Evolutionary conservation across 2,113 vertebrate genomes (phyloP), one percentile per base, ranked within the genome.

Genomic region (Herpailurus yagouaroundi): DNA sequence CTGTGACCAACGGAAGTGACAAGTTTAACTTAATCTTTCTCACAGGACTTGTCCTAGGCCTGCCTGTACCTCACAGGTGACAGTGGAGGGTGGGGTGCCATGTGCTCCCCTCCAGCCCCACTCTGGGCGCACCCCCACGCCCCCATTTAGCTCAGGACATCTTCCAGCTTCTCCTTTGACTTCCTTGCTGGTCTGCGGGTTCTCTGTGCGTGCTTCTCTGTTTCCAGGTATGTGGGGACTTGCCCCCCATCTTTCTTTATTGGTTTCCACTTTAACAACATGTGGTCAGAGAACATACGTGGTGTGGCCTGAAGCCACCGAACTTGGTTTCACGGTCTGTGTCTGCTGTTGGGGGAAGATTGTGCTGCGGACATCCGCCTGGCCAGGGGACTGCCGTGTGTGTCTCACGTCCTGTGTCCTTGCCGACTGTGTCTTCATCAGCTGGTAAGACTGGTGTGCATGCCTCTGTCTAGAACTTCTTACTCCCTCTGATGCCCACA

Each of bases 401-500:
- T 64, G 19, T 57, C 55, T 7, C 63, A 29, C 63, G 27, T 4
- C 63, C 55, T 1, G 0, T 25, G 1, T 41, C 27, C 41, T 16
- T 16, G 11, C 0, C 5, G 1, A 5, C 1, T 33, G 19, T 41
- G 6, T 66, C 1, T 13, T 23, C 10, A 0, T 23, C 50, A 48
- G 1, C 41, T 9, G 4, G 5, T 10, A 3, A n/a, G 11, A 29
- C n/a, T 0, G 10, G 29, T 25, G 1, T 0, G 19, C 55, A 21
- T 18, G 73, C 19, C n/a, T 68, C 45, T 31, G 27, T 19, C 82
- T 33, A 0, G 77, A 27, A 2, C 31, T 8, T 18, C 88, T 27
- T 77, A 15, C 48, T 69, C 36, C 31, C 36, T 80, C 4, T 29
- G 7, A n/a, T n/a, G 66, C 19, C 27, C 3, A 52, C 19, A 52